Conservation (phyloP, 2,888 invertebrate genomes). For the Psylliodes chrysocephalus region DNA sequence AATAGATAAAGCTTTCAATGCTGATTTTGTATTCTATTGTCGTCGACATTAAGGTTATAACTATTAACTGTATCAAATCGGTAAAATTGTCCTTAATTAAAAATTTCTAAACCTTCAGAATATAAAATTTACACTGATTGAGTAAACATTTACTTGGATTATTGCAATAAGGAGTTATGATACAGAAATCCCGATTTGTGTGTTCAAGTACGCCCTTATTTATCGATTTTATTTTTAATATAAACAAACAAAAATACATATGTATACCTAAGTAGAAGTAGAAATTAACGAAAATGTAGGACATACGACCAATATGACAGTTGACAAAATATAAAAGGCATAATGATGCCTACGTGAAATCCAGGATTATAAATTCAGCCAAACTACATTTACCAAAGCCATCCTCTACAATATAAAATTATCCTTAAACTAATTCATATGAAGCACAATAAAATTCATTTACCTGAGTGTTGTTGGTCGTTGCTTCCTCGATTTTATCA, state of each 20-base stretch:
- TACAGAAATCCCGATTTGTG: too few species aligned
- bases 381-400: not conserved
- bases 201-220: not conserved
- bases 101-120: not conserved
- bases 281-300: conserved; percentile 37
- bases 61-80: not conserved
- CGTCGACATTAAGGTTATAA: not conserved
- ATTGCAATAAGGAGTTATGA: not conserved
- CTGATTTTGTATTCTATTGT: not conserved
- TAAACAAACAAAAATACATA: not conserved
- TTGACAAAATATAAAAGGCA: conserved; percentile 44
- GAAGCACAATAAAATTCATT: conserved; percentile 40
- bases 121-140: not conserved
- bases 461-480: conserved; percentile 74
- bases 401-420: not conserved
- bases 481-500: conserved; percentile 87
- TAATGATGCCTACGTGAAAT: conserved; percentile 39
- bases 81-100: not conserved
- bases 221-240: not conserved
- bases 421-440: not conserved
- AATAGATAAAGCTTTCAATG: not conserved
- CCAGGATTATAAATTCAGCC: conserved; percentile 5
- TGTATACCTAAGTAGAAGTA: not conserved
- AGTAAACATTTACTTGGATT: not conserved
- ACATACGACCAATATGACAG: conserved; percentile 44